A percentile compares a stretch with the other conserved stretches of the same genome.
These are phyloP conservation scores for Cataglyphis rosenhaueri DNA, from an alignment of 2,888 invertebrate genomes.

Conservation along the genomic window DNA sequence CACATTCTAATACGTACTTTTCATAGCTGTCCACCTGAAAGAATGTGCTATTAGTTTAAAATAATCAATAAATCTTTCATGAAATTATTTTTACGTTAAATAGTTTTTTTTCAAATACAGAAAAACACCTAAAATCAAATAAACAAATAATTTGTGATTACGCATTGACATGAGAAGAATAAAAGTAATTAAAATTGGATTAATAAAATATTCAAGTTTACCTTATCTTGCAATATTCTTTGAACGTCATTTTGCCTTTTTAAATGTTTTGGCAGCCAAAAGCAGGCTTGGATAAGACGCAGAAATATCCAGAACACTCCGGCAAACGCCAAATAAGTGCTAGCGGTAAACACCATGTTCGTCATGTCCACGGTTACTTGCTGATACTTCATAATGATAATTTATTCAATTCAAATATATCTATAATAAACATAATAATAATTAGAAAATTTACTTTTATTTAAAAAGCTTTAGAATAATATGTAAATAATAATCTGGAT, in stretches of 20 bases:
- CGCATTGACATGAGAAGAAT: background rate
- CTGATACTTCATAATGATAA: slow-evolving; percentile 87
- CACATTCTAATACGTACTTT: slow-evolving; percentile 81
- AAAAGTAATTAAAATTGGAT: slow-evolving; percentile 5
- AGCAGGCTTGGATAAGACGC: slow-evolving; percentile 89
- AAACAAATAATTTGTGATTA: background rate
- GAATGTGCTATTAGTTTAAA: background rate
- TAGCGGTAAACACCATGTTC: slow-evolving; percentile 89
- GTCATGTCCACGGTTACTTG: slow-evolving; percentile 90
- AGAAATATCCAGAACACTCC: slow-evolving; percentile 89
- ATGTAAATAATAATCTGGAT: background rate
- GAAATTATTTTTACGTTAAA: background rate
- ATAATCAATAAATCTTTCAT: background rate
- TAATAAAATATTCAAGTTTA: slow-evolving; percentile 79
- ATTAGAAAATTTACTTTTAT: background rate
- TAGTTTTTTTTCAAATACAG: background rate
- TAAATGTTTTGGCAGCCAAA: slow-evolving; percentile 88
- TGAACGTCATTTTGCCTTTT: slow-evolving; percentile 87
- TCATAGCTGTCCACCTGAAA: slow-evolving; percentile 81
- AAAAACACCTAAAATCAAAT: background rate
- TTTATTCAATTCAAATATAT: slow-evolving; percentile 53
- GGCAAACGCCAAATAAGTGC: slow-evolving; percentile 88
- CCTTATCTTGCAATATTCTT: slow-evolving; percentile 86
- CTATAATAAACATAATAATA: slow-evolving; percentile 56
- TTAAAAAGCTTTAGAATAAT: background rate